These are phyloP conservation scores for Gadopsis bispinosus DNA, from an alignment of 2,797 vertebrate species.

Conservation along the genomic window DNA sequence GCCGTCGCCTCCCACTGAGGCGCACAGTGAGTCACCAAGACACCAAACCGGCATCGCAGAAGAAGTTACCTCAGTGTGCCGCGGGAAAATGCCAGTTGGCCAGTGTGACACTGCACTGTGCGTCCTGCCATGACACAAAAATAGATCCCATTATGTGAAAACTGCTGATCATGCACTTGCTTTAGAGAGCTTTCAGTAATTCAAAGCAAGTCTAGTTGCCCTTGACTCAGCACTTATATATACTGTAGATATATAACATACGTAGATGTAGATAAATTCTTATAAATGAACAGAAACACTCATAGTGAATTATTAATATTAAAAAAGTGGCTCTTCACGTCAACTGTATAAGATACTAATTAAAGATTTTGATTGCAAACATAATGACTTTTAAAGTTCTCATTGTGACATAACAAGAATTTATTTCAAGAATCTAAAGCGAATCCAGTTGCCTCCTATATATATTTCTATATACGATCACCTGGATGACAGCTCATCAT, in stretches of 20 bases:
- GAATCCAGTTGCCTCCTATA: not conserved
- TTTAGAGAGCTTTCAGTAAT: not conserved
- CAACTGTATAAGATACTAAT: not conserved
- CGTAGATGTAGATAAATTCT: too few relatives aligned
- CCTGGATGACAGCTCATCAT: not conserved
- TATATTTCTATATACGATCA: not conserved
- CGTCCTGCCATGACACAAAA: too few relatives aligned
- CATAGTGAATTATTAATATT: not conserved
- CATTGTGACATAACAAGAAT: not conserved
- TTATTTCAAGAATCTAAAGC: not conserved
- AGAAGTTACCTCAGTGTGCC: too few relatives aligned
- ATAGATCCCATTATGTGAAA: not conserved
- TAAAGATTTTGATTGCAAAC: not conserved
- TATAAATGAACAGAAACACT: not conserved
- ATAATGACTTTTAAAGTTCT: not conserved
- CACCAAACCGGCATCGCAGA: too few relatives aligned
- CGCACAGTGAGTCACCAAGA: too few relatives aligned
- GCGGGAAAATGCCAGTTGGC: not conserved
- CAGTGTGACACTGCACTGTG: too few relatives aligned
- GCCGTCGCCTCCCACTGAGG: too few relatives aligned
- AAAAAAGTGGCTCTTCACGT: not conserved
- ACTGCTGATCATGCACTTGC: too few relatives aligned
- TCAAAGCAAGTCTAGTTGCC: not conserved
- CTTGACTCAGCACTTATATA: not conserved
- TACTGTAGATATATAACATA: too few relatives aligned